Base-by-base conservation (phyloP, 2,888 invertebrate genomes). In the Toxonevra muliebris region DNA sequence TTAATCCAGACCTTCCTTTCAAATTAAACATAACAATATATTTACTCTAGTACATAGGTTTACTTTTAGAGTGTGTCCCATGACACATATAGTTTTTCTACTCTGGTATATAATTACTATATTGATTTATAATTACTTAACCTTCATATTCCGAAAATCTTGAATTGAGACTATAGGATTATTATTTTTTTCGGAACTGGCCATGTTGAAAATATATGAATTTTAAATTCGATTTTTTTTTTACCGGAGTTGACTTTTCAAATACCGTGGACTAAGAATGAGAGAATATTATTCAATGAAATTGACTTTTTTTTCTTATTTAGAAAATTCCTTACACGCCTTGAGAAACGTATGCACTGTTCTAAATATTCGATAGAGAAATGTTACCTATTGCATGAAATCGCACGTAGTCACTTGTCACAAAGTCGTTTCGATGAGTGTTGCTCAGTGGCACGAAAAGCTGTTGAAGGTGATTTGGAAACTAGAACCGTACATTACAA, bases 281-380 rank as follows among this genome's bases (percentile, higher is more conserved):
- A 7, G 30, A 30, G n/a, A n/a, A n/a, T n/a, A 30, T 30, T 2
- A 54, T 48, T n/a, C 20, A 60, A 12, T 20, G 8, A 40, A 40
- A 4, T 62, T 11, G 1, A 50, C 20, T 62, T 20, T 19, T 4
- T n/a, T 15, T 12, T 41, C 20, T 15, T 60, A 17, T 58, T 5
- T n/a, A 83, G 82, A 66, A 75, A 74, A 61, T 77, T 76, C 30
- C 19, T 80, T 2, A 53, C 74, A 0, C 71, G 70, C 11, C 72
- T 82, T 45, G 76, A 80, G 50, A 74, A 75, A 13, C 79, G 82
- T 1, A 69, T 81, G 62, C 65, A 64, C 2, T 77, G 80, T 69
- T 76, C 80, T 1, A 75, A 73, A n/a, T 76, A 76, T 43, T 73
- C 75, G 0, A 80, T 82, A 19, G 84, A 83, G 45, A 76, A 74